Evolutionary conservation across 2,113 vertebrate genomes (phyloP), one percentile per base, ranked within the genome.

Genomic region (Sorex araneus): DNA sequence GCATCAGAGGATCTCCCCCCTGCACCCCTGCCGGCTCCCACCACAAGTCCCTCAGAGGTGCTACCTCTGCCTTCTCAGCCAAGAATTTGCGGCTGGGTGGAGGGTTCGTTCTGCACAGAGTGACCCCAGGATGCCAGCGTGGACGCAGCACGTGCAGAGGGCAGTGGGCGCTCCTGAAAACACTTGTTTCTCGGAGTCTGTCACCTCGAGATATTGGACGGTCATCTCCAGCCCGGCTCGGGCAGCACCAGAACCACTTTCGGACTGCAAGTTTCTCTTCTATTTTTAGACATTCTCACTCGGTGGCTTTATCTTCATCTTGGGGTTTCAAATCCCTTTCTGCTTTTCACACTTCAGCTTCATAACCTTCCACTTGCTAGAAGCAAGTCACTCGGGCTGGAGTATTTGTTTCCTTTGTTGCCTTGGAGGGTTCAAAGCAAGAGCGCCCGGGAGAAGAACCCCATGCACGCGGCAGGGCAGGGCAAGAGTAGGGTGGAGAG

Each of bases 281-380:
- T 84, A 4, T 83, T 28, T 86, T 85, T 79, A 54, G 83, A 27
- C 1, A 18, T 84, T 83, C 45, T 94, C 3, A 64, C 23, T 79
- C 70, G 40, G 66, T 57, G 60, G 82, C 2, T 21, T 87, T 69
- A 75, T 40, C 40, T 40, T 40, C 40, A 40, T 64, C 40, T 32
- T 45, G 73, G n/a, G 36, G 43, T 92, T 90, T 87, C 30, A 89
- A 18, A 85, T 91, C 7, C 2, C 1, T 90, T 50, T 71, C n/a
- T 81, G 28, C 73, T 74, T 84, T 90, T 50, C 47, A 91, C 69
- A 32, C n/a, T 75, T 85, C 81, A 66, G 12, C 63, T 89, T 80
- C 70, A 21, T 75, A 70, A 28, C 1, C 2, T 73, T 90, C 47
- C 30, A 83, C 4, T 2, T 63, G 64, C 69, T 88, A 78, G 71